phyloP scores from a whole-genome alignment of 1,140 invertebrate species.

The Oryctes rhinoceros region DNA sequence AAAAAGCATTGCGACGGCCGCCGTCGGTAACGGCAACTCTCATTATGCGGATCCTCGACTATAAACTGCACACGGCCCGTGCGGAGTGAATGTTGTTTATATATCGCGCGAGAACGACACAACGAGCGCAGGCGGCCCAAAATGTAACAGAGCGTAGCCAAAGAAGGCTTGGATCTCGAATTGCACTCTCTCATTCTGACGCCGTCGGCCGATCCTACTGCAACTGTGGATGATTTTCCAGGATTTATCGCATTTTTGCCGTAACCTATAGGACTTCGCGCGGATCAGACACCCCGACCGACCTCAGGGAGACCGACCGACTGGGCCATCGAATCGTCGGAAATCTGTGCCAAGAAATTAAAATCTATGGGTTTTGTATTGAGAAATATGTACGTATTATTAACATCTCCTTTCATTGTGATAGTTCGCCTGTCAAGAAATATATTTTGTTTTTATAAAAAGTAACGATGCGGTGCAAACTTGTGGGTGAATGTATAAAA shows the following conservation, averaged over 20 bases:
- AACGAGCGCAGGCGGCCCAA: conserved; percentile 6
- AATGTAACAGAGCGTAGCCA: conserved; percentile 32
- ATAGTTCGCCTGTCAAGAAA: conserved; percentile 21
- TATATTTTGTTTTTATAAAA: conserved; percentile 1
- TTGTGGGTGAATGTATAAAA: not conserved
- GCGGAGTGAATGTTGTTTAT: conserved; percentile 28
- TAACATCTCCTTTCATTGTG: conserved; percentile 20
- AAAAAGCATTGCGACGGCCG: not conserved
- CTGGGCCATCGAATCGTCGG: not conserved
- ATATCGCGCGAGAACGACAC: not conserved
- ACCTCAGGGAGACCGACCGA: not conserved
- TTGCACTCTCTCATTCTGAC: conserved; percentile 33
- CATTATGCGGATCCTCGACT: not conserved
- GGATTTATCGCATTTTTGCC: conserved; percentile 18
- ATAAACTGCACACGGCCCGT: conserved; percentile 26
- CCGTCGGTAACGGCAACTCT: not conserved
- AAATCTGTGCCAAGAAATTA: not conserved
- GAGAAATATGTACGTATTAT: conserved; percentile 33
- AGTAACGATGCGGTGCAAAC: not conserved
- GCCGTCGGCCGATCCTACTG: conserved; percentile 22
- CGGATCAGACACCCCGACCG: not conserved
- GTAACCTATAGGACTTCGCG: not conserved
- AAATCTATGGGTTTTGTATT: conserved; percentile 31
- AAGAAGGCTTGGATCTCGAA: conserved; percentile 33
- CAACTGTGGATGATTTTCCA: conserved; percentile 15